phyloP scores from a whole-genome alignment of 2,797 vertebrate species.

The Centroberyx gerrardi region DNA sequence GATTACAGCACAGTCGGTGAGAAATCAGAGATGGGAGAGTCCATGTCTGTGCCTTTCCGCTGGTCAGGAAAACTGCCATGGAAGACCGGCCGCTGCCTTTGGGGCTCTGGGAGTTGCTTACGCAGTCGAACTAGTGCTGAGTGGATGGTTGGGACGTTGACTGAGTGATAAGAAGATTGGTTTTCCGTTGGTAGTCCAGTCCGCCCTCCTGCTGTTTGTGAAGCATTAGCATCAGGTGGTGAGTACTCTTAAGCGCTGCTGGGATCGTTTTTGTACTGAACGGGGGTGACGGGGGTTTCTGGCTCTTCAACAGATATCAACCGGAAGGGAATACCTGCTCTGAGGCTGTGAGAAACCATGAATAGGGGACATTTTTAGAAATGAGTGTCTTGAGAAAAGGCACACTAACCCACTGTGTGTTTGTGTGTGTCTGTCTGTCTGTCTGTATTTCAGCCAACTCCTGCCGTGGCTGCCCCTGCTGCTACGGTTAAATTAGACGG shows the following conservation, averaged over 20 bases:
- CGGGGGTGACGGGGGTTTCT: slow-evolving; percentile 26
- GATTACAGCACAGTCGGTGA: slow-evolving; percentile 73
- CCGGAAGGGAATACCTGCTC: background rate
- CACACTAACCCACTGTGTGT: slow-evolving; percentile 6
- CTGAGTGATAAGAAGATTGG: slow-evolving; percentile 64
- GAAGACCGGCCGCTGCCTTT: slow-evolving; percentile 54
- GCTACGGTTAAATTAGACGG: slow-evolving; percentile 72
- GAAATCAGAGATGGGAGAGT: slow-evolving; percentile 64
- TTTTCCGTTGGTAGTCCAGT: slow-evolving; percentile 62
- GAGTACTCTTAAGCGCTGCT: slow-evolving; percentile 61
- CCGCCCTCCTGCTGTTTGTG: slow-evolving; percentile 39
- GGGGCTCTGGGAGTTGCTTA: slow-evolving; percentile 17
- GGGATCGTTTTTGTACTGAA: slow-evolving; percentile 21
- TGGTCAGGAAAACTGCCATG: slow-evolving; percentile 47
- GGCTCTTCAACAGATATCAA: background rate
- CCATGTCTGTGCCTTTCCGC: slow-evolving; percentile 62
- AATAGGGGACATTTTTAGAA: background rate
- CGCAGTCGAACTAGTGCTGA: slow-evolving; percentile 18
- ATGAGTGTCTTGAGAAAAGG: background rate
- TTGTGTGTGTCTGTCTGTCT: slow-evolving; percentile 25
- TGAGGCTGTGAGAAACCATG: background rate
- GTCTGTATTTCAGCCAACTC: slow-evolving; percentile 64
- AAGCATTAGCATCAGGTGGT: slow-evolving; percentile 72
- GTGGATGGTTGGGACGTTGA: slow-evolving; percentile 52
- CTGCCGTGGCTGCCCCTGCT: slow-evolving; percentile 66